phyloP scores from a whole-genome alignment of 2,797 vertebrate genomes.

The Sebastes jordani region DNA sequence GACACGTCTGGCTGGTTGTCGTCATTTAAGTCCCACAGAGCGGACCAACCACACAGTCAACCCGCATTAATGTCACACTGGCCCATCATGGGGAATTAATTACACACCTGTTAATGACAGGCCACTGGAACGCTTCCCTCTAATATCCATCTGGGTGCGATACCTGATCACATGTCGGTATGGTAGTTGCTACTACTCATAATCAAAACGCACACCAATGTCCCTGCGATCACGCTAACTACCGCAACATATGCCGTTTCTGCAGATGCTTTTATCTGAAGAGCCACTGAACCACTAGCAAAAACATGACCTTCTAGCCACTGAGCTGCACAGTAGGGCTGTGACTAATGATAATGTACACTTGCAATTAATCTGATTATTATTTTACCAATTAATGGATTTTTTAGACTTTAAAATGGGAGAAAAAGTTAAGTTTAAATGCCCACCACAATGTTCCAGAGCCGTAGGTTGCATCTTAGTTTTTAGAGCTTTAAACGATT shows the following conservation, averaged over 20 bases:
- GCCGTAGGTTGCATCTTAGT: background rate
- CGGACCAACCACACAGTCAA: constrained; percentile 71
- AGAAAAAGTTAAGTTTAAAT: background rate
- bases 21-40: constrained; percentile 81
- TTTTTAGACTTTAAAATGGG: background rate
- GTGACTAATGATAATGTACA: background rate
- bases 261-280: constrained; percentile 34
- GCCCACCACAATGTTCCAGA: background rate
- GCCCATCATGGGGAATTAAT: constrained; percentile 81
- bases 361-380: background rate
- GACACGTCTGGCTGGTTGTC: constrained; percentile 79
- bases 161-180: constrained; percentile 46
- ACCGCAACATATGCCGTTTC: constrained; percentile 37
- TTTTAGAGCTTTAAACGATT: background rate
- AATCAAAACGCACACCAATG: constrained; percentile 46
- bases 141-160: constrained; percentile 74
- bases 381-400: background rate
- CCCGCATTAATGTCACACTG: constrained; percentile 78
- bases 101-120: constrained; percentile 83
- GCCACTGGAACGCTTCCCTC: constrained; percentile 61
- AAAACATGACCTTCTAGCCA: background rate
- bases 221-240: constrained; percentile 49
- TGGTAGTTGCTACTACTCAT: constrained; percentile 30
- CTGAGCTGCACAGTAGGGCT: background rate
- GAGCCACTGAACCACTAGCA: background rate